Evolutionary conservation across 2,113 vertebrate genomes (phyloP), one percentile per base, ranked within the genome.

Genomic region (Cettia cetti): DNA sequence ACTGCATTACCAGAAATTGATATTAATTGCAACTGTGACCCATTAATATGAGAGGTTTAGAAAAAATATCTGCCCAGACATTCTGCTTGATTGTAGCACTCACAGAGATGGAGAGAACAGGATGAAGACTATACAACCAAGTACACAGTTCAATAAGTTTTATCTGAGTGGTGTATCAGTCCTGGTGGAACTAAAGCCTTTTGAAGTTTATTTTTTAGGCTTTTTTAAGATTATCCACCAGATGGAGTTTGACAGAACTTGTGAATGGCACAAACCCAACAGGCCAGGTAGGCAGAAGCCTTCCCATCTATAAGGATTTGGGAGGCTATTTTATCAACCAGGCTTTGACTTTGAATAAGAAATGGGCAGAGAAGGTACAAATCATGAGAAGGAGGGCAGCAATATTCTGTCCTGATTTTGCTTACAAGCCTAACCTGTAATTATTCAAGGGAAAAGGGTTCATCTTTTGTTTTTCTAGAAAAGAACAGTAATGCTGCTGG

Each of bases 181-280:
- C 10, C 9, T 39, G 31, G 14, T 44, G 49, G 56, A 60, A 19
- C 0, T 1, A 37, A 61, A 75, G 22, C 44, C 45, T 37, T 37
- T 26, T 15, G 3, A 33, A 52, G 33, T 39, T 68, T 30, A 35
- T 61, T 63, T 70, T 49, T 19, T 22, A 6, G 35, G 31, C 15
- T 50, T 23, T 77, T 83, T 70, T 39, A 40, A 56, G 56, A 39
- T 71, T n/a, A 71, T 83, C 94, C 94, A 86, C 83, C 86, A 96
- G 92, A 52, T 95, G 96, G 94, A 90, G 92, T 78, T 50, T 18
- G 27, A 40, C n/a, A n/a, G 68, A 72, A 15, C 2, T 37, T 37
- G 42, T 24, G 9, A 9, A 4, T 50, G 53, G 22, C 82, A 45
- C 71, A 78, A 39, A 45, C 50, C 13, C 28, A 27, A 11, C 5